Base-by-base conservation (phyloP, 2,113 vertebrate genomes). In the Myotis lucifugus region DNA sequence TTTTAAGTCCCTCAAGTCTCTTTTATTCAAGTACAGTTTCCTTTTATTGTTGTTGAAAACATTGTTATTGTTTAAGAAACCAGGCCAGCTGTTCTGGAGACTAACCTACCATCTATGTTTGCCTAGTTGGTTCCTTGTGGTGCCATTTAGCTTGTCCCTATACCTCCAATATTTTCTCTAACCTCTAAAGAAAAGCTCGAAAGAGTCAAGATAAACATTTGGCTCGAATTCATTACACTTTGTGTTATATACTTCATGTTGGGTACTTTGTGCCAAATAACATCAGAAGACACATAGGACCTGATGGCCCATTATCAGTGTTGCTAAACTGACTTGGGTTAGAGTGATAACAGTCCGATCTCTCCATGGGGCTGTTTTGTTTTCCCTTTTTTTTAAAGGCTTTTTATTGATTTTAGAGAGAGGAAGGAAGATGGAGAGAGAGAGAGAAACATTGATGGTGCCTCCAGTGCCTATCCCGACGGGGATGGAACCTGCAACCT, bases 51-150 rank as follows among this genome's bases (percentile, higher is more conserved):
- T 90, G 32, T 25, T 61, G 50, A 70, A 73, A n/a, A 73, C 48
- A 85, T 90, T 54, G 34, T 85, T 85, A 50, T 50, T 90, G 14
- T 79, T 97, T 66, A 72, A 42, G 70, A 78, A 94, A 52, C 37
- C 27, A 78, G 48, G 4, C 42, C 52, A 82, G 15, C 40, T 21
- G 8, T 72, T n/a, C 67, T 83, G 9, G 61, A 52, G 56, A 37
- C 59, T 66, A 56, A 48, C 40, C 50, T 52, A 52, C 27, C 40
- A 40, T 82, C 67, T 66, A n/a, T 11, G 29, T 64, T 56, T 88
- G n/a, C 32, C 50, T 91, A 29, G 8, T 32, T 61, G 56, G 18
- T 48, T 90, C 42, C 52, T 96, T 19, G 12, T 79, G 67, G 34
- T 88, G 14, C 46, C 42, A 25, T 74, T 85, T 69, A 84, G 69